These are phyloP conservation scores for Formicarius rufipectus DNA, from an alignment of 2,113 vertebrate species.

Conservation along the genomic window DNA sequence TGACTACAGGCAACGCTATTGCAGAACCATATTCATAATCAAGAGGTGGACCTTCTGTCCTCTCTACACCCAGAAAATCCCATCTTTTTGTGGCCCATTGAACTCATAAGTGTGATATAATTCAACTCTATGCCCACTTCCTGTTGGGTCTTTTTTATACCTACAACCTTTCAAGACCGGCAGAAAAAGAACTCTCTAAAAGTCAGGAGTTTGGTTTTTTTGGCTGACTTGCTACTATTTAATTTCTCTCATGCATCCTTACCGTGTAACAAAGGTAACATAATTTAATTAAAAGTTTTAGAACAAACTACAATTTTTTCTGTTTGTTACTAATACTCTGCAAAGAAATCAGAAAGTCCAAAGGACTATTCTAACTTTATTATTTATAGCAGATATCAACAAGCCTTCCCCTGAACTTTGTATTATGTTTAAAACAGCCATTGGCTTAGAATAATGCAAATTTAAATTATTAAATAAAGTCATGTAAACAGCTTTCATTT, in stretches of 20 bases:
- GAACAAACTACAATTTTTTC: not conserved
- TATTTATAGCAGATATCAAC: not conserved
- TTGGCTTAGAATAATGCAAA: not conserved
- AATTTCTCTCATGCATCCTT: not conserved
- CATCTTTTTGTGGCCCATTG: not conserved
- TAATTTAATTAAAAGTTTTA: not conserved
- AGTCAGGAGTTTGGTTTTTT: not conserved
- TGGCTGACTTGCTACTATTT: not conserved
- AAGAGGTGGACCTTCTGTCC: not conserved
- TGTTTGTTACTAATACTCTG: not conserved
- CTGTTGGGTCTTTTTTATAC: not conserved
- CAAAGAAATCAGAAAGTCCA: not conserved
- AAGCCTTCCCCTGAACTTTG: not conserved
- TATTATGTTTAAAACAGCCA: not conserved
- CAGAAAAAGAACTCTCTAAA: not conserved
- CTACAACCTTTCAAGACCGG: not conserved
- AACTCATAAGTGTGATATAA: not conserved
- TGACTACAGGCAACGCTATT: not conserved
- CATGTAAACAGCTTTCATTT: not conserved
- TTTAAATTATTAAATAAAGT: not conserved
- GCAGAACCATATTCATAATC: not conserved
- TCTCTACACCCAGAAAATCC: not conserved
- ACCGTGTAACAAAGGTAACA: not conserved
- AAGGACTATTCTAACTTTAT: not conserved
- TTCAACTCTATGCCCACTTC: not conserved